These are phyloP conservation scores for Drosophila hydei DNA, from an alignment of 1,140 invertebrate genomes.

Conservation along the genomic window DNA sequence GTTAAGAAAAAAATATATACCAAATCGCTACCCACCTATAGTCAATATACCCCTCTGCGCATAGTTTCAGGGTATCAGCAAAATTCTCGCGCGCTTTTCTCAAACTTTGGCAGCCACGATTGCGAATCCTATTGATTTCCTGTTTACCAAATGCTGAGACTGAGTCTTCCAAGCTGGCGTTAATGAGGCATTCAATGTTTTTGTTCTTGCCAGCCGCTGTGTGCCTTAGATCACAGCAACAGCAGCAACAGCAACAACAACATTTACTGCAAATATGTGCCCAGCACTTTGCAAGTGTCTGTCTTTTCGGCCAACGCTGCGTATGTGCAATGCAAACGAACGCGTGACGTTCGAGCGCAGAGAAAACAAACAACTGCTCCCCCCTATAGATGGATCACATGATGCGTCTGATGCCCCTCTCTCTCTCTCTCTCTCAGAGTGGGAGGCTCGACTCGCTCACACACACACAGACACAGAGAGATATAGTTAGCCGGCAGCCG, in stretches of 20 bases:
- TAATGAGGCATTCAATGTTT: slow-evolving; percentile 57
- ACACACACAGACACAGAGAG: slow-evolving; percentile 5
- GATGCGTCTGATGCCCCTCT: slow-evolving; percentile 15
- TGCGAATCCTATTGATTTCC: slow-evolving; percentile 65
- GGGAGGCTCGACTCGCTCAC: slow-evolving; percentile 41
- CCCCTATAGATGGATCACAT: slow-evolving; percentile 32
- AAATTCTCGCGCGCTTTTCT: slow-evolving; percentile 56
- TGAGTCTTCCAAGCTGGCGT: slow-evolving; percentile 14
- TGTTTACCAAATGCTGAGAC: slow-evolving; percentile 56
- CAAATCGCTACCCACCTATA: too few relatives aligned
- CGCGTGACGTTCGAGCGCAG: slow-evolving; percentile 54
- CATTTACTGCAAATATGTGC: slow-evolving; percentile 46
- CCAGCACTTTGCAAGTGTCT: slow-evolving; percentile 40
- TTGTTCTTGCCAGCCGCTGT: slow-evolving; percentile 6
- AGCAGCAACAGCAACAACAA: slow-evolving; percentile 16
- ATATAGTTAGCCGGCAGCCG: slow-evolving; percentile 17
- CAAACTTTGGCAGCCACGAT: slow-evolving; percentile 14
- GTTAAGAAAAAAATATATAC: too few relatives aligned
- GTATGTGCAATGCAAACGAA: slow-evolving; percentile 64
- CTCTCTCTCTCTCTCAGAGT: slow-evolving; percentile 20
- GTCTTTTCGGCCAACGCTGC: slow-evolving; percentile 52
- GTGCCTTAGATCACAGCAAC: slow-evolving; percentile 18
- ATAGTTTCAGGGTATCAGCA: background rate
- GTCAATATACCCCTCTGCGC: background rate
- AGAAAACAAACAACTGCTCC: slow-evolving; percentile 58